A percentile compares a stretch with the other conserved stretches of the same genome.
Evolutionary conservation across 2,888 invertebrate species (phyloP).

Genomic region (Drosophila eohydei): DNA sequence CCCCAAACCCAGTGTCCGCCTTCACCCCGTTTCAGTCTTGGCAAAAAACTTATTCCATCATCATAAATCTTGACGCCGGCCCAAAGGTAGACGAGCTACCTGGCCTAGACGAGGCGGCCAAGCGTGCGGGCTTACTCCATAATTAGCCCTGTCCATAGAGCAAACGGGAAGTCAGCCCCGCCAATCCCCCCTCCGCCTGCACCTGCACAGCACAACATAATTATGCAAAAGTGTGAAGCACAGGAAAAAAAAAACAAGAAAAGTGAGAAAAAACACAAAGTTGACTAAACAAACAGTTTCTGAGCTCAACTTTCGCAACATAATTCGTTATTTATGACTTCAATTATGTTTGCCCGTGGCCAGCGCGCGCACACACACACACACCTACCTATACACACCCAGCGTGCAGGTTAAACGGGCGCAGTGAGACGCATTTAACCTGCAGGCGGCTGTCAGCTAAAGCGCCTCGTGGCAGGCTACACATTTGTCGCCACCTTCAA

Average conservation of each 20-base stretch:
- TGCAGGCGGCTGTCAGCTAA: slow-evolving; percentile 39
- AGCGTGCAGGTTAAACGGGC: slow-evolving; percentile 65
- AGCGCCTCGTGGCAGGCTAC: slow-evolving; percentile 54
- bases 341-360: slow-evolving; percentile 78
- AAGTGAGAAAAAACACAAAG: slow-evolving; percentile 28
- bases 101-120: slow-evolving; percentile 19
- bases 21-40: background rate
- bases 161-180: slow-evolving; percentile 41
- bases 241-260: slow-evolving; percentile 4
- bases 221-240: slow-evolving; percentile 76
- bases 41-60: slow-evolving; percentile 76
- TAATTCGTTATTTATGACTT: slow-evolving; percentile 81
- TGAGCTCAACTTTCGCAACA: slow-evolving; percentile 72
- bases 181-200: slow-evolving; percentile 5
- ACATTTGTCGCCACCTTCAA: slow-evolving; percentile 67
- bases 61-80: slow-evolving; percentile 71
- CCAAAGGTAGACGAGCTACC: slow-evolving; percentile 26
- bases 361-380: slow-evolving; percentile 31
- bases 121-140: slow-evolving; percentile 52
- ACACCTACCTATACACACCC: slow-evolving; percentile 30
- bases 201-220: slow-evolving; percentile 58
- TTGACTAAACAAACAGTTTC: slow-evolving; percentile 67
- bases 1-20: background rate
- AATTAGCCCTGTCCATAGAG: slow-evolving; percentile 68
- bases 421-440: slow-evolving; percentile 67